phyloP scores from a whole-genome alignment of 1,140 invertebrate species.

The Aethina tumida region DNA sequence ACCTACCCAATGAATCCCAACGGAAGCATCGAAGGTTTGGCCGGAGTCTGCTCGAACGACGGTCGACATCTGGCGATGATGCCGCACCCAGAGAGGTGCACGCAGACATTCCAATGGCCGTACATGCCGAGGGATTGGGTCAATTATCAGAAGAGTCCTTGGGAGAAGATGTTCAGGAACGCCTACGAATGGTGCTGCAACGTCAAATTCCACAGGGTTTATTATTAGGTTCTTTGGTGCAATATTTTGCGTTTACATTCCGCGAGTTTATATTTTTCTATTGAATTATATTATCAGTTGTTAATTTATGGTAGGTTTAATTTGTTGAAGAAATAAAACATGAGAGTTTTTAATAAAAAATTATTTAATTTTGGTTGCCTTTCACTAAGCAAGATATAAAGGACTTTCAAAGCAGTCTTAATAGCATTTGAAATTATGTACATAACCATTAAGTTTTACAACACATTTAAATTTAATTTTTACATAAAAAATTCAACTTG shows the following conservation, averaged over 20 bases:
- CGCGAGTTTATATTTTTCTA: too few species aligned
- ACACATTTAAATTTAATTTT: too few species aligned
- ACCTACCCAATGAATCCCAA: constrained; percentile 91
- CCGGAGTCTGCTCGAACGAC: constrained; percentile 78
- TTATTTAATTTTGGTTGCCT: constrained; percentile 25
- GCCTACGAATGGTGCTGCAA: constrained; percentile 69
- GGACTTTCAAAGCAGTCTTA: constrained; percentile 25
- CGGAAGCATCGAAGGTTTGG: constrained; percentile 75
- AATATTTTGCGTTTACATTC: constrained; percentile 1
- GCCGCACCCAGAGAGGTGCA: constrained; percentile 94
- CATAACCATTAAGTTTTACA: constrained; percentile 15
- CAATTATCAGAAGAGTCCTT: constrained; percentile 59
- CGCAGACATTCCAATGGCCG: constrained; percentile 78
- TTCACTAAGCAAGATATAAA: constrained; percentile 27
- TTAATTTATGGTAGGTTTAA: too few species aligned
- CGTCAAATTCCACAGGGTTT: constrained; percentile 18
- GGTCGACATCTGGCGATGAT: constrained; percentile 94
- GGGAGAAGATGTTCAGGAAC: constrained; percentile 87
- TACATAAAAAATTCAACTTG: too few species aligned
- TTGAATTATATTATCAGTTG: too few species aligned
- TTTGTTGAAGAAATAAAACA: too few species aligned
- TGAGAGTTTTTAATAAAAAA: too few species aligned
- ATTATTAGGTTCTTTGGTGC: constrained; percentile 14
- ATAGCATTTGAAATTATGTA: constrained; percentile 23
- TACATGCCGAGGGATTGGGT: constrained; percentile 49